These are phyloP conservation scores for Naso thynnoides DNA, from an alignment of 2,797 vertebrate genomes.

Conservation along the genomic window DNA sequence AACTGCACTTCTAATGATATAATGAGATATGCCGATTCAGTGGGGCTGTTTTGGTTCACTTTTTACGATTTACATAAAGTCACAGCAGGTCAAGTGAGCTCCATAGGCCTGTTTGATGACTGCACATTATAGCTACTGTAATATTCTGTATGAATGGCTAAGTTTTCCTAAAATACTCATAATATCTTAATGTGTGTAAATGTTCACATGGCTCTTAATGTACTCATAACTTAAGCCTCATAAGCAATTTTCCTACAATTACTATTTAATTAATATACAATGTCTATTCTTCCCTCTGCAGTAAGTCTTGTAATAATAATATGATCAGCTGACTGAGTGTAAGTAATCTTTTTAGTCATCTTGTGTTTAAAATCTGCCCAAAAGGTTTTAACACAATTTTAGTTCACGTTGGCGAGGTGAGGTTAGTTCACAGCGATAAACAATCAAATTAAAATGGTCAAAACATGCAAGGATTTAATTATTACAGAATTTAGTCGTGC, in stretches of 20 bases:
- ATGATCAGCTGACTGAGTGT: background rate
- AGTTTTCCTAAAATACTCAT: slow-evolving; percentile 11
- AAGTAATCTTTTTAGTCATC: background rate
- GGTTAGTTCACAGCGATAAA: slow-evolving; percentile 24
- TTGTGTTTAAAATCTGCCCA: slow-evolving; percentile 6
- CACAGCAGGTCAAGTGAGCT: slow-evolving; percentile 7
- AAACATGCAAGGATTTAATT: slow-evolving; percentile 5
- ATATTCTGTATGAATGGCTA: background rate
- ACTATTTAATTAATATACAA: background rate
- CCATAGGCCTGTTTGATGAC: slow-evolving; percentile 10
- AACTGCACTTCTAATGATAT: slow-evolving; percentile 13
- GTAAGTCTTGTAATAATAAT: background rate
- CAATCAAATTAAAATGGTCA: background rate
- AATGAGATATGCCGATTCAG: background rate
- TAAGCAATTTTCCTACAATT: slow-evolving; percentile 23
- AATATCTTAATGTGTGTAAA: slow-evolving; percentile 7
- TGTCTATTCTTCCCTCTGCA: background rate
- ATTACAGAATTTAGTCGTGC: background rate
- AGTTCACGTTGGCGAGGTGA: background rate
- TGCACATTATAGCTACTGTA: slow-evolving; percentile 4
- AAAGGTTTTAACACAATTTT: background rate
- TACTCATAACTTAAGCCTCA: slow-evolving; percentile 22
- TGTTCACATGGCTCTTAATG: slow-evolving; percentile 13
- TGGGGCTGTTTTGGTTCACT: slow-evolving; percentile 12
- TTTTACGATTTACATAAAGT: background rate